These are phyloP conservation scores for Epinephelus malabaricus DNA, from an alignment of 2,797 vertebrate genomes.

Conservation along the genomic window DNA sequence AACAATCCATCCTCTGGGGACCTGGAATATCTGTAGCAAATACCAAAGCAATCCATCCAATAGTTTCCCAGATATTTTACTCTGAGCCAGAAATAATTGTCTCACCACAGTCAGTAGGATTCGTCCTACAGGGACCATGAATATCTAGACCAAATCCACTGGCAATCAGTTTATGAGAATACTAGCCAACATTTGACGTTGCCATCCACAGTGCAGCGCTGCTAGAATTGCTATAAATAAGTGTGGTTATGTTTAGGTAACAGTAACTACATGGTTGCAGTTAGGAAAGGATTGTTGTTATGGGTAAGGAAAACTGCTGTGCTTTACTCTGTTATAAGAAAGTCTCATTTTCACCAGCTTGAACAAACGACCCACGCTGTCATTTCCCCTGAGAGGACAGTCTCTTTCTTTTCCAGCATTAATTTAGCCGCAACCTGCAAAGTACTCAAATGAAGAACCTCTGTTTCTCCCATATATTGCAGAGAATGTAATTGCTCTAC, in stretches of 20 bases:
- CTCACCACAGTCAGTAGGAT: neutral
- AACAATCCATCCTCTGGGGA: neutral
- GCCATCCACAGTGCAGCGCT: neutral
- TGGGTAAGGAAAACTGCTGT: slow-evolving; percentile 1
- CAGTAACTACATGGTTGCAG: neutral
- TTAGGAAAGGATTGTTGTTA: neutral
- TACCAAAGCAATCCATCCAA: neutral
- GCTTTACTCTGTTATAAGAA: slow-evolving; percentile 6
- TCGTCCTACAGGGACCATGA: neutral
- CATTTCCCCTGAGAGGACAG: slow-evolving; percentile 17
- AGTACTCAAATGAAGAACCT: slow-evolving; percentile 14
- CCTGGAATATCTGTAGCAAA: neutral
- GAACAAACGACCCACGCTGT: slow-evolving; percentile 4
- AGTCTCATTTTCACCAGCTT: slow-evolving; percentile 33
- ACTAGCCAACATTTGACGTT: neutral
- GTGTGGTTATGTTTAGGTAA: neutral
- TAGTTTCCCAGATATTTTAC: neutral
- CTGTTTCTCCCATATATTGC: neutral
- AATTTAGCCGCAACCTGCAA: slow-evolving; percentile 21
- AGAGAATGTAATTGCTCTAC: neutral
- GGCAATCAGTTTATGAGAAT: neutral
- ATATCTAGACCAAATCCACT: neutral
- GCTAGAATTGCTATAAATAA: neutral
- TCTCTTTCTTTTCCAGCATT: slow-evolving; percentile 24
- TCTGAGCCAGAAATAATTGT: neutral